A percentile compares a stretch with the other conserved stretches of the same genome.
phyloP scores from a whole-genome alignment of 2,797 vertebrate species.

The Thamnophis elegans region DNA sequence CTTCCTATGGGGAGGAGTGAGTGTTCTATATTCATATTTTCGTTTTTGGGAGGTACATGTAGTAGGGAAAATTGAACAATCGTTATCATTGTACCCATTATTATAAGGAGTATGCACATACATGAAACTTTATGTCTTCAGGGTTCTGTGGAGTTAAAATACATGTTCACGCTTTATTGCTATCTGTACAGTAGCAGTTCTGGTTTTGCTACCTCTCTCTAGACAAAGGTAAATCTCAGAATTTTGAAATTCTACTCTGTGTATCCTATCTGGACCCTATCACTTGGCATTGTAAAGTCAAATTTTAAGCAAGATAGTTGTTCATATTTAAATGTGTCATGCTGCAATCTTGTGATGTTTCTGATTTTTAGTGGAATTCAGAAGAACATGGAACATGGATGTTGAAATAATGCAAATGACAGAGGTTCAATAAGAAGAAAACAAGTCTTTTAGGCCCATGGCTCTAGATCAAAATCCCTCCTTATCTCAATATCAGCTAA shows the following conservation, averaged over 20 bases:
- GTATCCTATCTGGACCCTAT: not conserved
- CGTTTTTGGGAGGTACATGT: not conserved
- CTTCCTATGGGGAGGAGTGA: not conserved
- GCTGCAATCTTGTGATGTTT: constrained; percentile 42
- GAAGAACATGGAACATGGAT: not conserved
- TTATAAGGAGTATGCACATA: not conserved
- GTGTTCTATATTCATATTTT: not conserved
- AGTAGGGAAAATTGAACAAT: not conserved
- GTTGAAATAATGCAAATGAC: constrained; percentile 29
- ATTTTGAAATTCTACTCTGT: not conserved
- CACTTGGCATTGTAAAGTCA: not conserved
- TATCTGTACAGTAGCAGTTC: not conserved
- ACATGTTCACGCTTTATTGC: not conserved
- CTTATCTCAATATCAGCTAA: not conserved
- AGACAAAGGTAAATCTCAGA: not conserved
- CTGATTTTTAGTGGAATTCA: constrained; percentile 13
- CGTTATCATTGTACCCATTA: not conserved
- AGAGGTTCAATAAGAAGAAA: constrained; percentile 3
- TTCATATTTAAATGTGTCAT: constrained; percentile 20
- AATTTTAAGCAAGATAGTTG: not conserved
- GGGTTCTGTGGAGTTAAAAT: not conserved
- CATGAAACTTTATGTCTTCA: not conserved
- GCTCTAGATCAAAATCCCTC: not conserved
- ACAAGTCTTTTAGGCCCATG: not conserved
- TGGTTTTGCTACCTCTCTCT: not conserved